A percentile compares a stretch with the other conserved stretches of the same genome.
Evolutionary conservation across 2,113 vertebrate species (phyloP).

Genomic region (Marcusenius ussheri): DNA sequence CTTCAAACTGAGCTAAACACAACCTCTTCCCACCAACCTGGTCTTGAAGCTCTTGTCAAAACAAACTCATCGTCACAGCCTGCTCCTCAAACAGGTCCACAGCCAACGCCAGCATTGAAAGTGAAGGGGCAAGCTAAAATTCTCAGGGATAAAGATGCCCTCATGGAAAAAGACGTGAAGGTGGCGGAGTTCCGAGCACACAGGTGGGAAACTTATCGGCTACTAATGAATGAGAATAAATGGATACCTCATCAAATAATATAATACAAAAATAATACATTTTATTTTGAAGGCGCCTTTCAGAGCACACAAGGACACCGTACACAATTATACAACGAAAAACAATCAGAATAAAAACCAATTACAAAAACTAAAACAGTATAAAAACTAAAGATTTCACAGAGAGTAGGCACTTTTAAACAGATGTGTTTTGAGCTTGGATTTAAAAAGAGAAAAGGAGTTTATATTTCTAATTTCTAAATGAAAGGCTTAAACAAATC

Average conservation of each 20-base stretch:
- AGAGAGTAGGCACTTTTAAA: too few relatives aligned
- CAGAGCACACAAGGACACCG: too few relatives aligned
- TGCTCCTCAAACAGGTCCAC: background rate
- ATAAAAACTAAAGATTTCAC: too few relatives aligned
- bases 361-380: too few relatives aligned
- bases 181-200: constrained; percentile 58
- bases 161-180: constrained; percentile 60
- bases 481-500: background rate
- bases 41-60: background rate
- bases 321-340: too few relatives aligned
- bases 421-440: too few relatives aligned
- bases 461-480: too few relatives aligned
- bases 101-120: background rate
- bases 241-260: too few relatives aligned
- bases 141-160: constrained; percentile 46
- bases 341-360: too few relatives aligned
- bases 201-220: constrained; percentile 43
- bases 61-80: background rate
- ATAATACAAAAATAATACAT: too few relatives aligned
- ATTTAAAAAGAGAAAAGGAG: too few relatives aligned
- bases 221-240: background rate
- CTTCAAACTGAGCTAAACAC: background rate
- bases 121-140: constrained; percentile 37
- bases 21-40: background rate
- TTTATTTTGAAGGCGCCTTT: too few relatives aligned